Evolutionary conservation across 1,140 invertebrate species (phyloP).

Genomic region (Lutraria rhynchaena): DNA sequence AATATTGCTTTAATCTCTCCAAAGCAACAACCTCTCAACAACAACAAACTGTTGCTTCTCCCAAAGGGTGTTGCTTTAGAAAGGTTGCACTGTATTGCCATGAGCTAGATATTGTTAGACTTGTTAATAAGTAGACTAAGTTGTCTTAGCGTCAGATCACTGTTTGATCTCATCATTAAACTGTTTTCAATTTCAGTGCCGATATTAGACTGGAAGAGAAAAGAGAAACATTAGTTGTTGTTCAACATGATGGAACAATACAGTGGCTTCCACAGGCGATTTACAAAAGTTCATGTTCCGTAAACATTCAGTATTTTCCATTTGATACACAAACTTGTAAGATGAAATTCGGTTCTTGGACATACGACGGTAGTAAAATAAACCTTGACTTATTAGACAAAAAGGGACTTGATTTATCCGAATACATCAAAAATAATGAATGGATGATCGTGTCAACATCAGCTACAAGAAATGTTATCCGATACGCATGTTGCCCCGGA

Average conservation of each 20-base stretch:
- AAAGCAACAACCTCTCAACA: too few relatives aligned
- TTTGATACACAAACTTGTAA: slow-evolving; percentile 79
- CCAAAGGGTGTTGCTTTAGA: too few relatives aligned
- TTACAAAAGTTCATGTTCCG: slow-evolving; percentile 96
- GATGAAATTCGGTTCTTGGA: slow-evolving; percentile 81
- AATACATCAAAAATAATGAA: slow-evolving; percentile 79
- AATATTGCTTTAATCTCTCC: too few relatives aligned
- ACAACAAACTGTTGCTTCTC: too few relatives aligned
- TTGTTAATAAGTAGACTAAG: too few relatives aligned
- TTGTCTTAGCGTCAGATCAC: too few relatives aligned
- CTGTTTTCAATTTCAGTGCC: slow-evolving; percentile 77
- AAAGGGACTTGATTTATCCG: slow-evolving; percentile 73
- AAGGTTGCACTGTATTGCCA: too few relatives aligned
- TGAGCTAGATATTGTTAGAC: too few relatives aligned
- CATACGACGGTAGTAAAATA: slow-evolving; percentile 77
- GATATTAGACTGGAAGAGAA: slow-evolving; percentile 78
- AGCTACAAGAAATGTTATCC: slow-evolving; percentile 66
- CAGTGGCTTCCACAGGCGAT: slow-evolving; percentile 98
- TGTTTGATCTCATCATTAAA: too few relatives aligned
- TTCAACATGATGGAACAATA: slow-evolving; percentile 93
- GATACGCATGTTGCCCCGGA: slow-evolving; percentile 78
- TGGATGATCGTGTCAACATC: slow-evolving; percentile 76
- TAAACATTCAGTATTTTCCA: slow-evolving; percentile 84
- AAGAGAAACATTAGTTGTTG: slow-evolving; percentile 74
- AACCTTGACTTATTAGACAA: slow-evolving; percentile 84